Conservation (phyloP, 2,797 vertebrate genomes). For the Sciaenops ocellatus region DNA sequence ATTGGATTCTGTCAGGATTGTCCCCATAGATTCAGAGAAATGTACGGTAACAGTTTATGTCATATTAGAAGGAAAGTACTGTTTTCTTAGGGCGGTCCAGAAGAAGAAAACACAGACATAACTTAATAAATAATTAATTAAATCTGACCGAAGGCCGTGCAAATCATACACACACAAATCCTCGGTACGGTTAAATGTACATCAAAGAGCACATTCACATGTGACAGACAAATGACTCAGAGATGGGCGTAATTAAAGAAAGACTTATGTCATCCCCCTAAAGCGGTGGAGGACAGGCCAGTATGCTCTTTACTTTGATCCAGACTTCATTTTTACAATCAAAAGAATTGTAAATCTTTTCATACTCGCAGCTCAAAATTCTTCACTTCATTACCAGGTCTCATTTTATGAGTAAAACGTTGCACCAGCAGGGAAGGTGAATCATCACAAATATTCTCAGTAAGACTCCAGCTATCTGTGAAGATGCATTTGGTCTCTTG, state of each 20-base stretch:
- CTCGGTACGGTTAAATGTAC: constrained; percentile 48
- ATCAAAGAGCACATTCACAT: constrained; percentile 78
- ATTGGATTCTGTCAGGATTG: constrained; percentile 45
- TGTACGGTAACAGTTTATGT: constrained; percentile 20
- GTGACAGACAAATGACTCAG: constrained; percentile 88
- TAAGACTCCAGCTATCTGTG: neutral
- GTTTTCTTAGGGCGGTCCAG: constrained; percentile 23
- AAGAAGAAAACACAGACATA: constrained; percentile 26
- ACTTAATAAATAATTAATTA: constrained; percentile 62
- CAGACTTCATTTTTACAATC: constrained; percentile 42
- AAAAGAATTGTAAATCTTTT: constrained; percentile 54
- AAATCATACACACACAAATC: constrained; percentile 69
- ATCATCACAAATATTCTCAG: neutral
- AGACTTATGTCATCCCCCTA: constrained; percentile 71
- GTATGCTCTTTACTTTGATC: constrained; percentile 61
- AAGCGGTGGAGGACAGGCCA: constrained; percentile 31
- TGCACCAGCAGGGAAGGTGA: neutral
- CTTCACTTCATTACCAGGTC: neutral
- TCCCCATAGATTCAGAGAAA: constrained; percentile 30
- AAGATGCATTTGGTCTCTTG: too few relatives aligned
- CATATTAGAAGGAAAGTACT: constrained; percentile 19
- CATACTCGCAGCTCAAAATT: neutral
- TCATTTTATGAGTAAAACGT: neutral
- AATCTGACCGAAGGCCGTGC: constrained; percentile 55
- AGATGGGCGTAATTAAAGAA: constrained; percentile 92